phyloP scores from a whole-genome alignment of 2,113 vertebrate species.

The Ia io region DNA sequence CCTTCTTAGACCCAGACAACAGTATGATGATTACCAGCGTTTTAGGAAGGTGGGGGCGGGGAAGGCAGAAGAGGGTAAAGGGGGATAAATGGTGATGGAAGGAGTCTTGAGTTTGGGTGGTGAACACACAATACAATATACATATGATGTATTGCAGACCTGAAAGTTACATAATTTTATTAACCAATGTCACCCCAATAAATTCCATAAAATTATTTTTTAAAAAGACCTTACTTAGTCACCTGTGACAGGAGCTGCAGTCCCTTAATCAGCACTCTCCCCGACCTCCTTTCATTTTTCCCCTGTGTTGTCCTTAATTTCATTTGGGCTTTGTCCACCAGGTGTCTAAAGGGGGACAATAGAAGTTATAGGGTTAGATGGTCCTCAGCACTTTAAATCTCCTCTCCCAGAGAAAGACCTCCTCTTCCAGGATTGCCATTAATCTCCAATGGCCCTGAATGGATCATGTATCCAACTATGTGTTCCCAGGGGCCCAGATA shows the following conservation, averaged over 20 bases:
- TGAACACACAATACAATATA: background rate
- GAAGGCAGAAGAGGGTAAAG: background rate
- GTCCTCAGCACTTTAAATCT: background rate
- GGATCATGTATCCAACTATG: background rate
- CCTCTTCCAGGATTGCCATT: background rate
- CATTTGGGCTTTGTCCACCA: background rate
- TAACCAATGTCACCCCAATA: background rate
- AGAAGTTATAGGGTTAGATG: background rate
- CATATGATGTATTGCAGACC: background rate
- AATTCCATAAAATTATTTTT: background rate
- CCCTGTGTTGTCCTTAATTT: background rate
- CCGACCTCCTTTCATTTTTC: background rate
- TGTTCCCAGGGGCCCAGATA: background rate
- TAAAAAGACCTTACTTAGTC: background rate
- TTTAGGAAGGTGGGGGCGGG: background rate
- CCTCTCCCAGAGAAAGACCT: background rate
- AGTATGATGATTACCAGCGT: background rate
- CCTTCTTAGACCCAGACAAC: background rate
- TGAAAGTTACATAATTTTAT: background rate
- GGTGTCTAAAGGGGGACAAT: background rate
- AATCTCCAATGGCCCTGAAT: background rate
- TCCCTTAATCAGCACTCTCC: background rate
- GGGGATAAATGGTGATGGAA: background rate
- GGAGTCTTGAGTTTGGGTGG: background rate
- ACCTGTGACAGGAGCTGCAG: rapidly evolving